These are phyloP conservation scores for Margarornis squamiger DNA, from an alignment of 2,797 vertebrate genomes.

Conservation along the genomic window DNA sequence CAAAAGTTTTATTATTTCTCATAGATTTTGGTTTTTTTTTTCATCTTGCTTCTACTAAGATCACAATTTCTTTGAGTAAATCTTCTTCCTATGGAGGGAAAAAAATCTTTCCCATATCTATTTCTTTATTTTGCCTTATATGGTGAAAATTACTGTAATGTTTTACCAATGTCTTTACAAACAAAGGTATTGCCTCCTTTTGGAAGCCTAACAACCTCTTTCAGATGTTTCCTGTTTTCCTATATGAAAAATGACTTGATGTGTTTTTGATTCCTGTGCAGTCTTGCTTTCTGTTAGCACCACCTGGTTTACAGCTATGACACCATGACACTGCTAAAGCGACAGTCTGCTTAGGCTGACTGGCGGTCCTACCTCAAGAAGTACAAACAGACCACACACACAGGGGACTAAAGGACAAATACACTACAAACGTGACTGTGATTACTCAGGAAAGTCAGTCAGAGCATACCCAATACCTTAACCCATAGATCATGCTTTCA, in stretches of 20 bases:
- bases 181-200: not conserved
- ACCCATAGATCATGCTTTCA: not conserved
- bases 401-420: not conserved
- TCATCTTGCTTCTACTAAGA: not conserved
- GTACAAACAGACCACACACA: not conserved
- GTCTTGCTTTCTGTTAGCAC: conserved; percentile 13
- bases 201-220: not conserved
- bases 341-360: not conserved
- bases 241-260: not conserved
- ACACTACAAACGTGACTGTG: not conserved
- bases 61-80: not conserved
- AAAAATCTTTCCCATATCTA: not conserved
- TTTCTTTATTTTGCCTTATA: not conserved
- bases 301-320: not conserved
- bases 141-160: not conserved
- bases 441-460: not conserved
- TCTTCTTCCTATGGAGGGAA: not conserved
- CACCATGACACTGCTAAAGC: not conserved
- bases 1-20: not conserved
- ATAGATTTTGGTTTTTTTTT: not conserved
- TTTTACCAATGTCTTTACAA: conserved; percentile 11
- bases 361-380: not conserved
- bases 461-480: not conserved
- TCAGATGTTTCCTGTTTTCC: conserved; percentile 53
- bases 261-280: not conserved